Evolutionary conservation across 2,797 vertebrate species (phyloP).

Genomic region (Miichthys miiuy): DNA sequence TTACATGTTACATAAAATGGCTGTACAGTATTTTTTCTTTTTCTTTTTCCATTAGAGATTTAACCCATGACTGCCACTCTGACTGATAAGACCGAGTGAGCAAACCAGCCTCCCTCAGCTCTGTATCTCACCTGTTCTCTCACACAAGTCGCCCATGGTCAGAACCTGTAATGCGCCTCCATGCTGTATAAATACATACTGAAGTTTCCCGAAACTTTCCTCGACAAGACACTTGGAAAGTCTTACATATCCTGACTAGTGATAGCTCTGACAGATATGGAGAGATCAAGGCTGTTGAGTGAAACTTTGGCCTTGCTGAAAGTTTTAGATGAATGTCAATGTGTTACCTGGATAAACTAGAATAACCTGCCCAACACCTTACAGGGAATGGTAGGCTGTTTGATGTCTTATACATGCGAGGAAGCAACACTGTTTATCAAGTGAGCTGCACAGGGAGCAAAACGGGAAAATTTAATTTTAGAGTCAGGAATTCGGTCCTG

Average conservation of each 20-base stretch:
- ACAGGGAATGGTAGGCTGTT: conserved; percentile 39
- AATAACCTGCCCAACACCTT: conserved; percentile 41
- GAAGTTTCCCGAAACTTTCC: conserved; percentile 62
- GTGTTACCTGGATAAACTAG: conserved; percentile 46
- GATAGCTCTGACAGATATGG: conserved; percentile 65
- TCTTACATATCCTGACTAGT: conserved; percentile 52
- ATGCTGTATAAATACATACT: conserved; percentile 76
- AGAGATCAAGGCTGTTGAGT: conserved; percentile 65
- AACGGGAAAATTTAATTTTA: conserved; percentile 10
- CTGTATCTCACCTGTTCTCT: conserved; percentile 60
- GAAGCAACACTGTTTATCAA: conserved; percentile 13
- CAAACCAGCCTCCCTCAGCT: conserved; percentile 47
- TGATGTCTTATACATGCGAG: conserved; percentile 68
- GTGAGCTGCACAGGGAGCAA: conserved; percentile 8
- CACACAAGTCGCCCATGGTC: conserved; percentile 55
- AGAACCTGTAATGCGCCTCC: conserved; percentile 64
- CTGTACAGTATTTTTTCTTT: conserved; percentile 9
- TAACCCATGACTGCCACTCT: conserved; percentile 38
- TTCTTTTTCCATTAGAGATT: conserved; percentile 39
- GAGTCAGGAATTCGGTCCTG: background rate
- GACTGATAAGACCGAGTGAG: conserved; percentile 57
- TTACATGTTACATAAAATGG: conserved; percentile 12
- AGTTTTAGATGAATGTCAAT: conserved; percentile 68
- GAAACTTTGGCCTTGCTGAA: conserved; percentile 71
- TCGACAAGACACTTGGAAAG: conserved; percentile 52